phyloP scores from a whole-genome alignment of 2,113 vertebrate genomes.

The Hucho hucho region DNA sequence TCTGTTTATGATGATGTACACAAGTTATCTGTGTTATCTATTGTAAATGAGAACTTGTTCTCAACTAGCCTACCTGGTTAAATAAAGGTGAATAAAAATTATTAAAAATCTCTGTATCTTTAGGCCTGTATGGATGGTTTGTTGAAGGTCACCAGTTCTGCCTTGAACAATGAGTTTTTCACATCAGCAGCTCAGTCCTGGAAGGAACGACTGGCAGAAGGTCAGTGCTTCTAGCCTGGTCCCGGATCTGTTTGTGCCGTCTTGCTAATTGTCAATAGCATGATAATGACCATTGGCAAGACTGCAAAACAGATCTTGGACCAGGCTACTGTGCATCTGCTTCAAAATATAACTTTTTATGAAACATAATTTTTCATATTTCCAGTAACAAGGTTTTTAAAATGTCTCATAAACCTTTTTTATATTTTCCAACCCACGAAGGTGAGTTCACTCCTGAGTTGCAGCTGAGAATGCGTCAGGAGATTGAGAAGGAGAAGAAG shows the following conservation, averaged over 20 bases:
- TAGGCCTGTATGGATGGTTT: constrained; percentile 88
- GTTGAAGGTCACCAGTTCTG: constrained; percentile 89
- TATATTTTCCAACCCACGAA: constrained; percentile 42
- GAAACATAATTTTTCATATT: not conserved
- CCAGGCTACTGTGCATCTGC: not conserved
- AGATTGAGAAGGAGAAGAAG: constrained; percentile 96
- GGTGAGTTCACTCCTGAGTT: constrained; percentile 97
- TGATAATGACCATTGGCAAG: too few species aligned
- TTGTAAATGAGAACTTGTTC: too few species aligned
- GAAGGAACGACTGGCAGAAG: constrained; percentile 95
- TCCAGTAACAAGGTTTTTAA: too few species aligned
- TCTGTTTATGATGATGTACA: constrained; percentile 10
- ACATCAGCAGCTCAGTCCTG: constrained; percentile 96
- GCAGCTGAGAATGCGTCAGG: constrained; percentile 93
- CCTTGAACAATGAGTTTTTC: constrained; percentile 98
- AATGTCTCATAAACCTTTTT: too few species aligned
- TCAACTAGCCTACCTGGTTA: too few species aligned
- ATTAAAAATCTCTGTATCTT: too few species aligned
- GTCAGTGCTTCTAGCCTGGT: constrained; percentile 62
- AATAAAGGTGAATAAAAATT: too few species aligned
- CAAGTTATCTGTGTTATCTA: constrained; percentile 15
- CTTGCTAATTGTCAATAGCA: not conserved
- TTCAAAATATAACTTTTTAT: constrained; percentile 11
- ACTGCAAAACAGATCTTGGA: too few species aligned
- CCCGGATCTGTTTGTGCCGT: too few species aligned